phyloP scores from a whole-genome alignment of 1,140 invertebrate species.

The Pteromalus puparum region DNA sequence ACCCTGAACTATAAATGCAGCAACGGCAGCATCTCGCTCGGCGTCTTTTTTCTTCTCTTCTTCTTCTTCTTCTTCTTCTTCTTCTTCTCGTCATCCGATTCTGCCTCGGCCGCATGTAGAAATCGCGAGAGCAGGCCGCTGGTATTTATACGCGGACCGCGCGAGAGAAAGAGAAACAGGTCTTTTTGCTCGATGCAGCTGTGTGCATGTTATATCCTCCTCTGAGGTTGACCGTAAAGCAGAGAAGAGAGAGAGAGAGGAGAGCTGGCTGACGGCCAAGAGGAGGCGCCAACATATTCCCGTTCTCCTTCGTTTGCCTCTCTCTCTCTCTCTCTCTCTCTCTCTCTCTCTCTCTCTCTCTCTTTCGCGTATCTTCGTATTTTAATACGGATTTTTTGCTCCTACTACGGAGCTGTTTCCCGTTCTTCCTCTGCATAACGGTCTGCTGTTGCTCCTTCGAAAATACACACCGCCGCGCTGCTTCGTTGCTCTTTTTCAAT shows the following conservation, averaged over 20 bases:
- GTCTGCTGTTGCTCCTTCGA: conserved; percentile 46
- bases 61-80: background rate
- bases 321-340: background rate
- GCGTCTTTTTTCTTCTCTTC: background rate
- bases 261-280: conserved; percentile 25
- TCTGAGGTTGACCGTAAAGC: conserved; percentile 7
- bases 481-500: conserved; percentile 57
- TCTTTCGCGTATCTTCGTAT: background rate
- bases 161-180: conserved; percentile 20
- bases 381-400: conserved; percentile 24
- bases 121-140: background rate
- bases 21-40: background rate
- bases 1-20: conserved; percentile 57
- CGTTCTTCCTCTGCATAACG: conserved; percentile 33
- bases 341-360: conserved; percentile 12
- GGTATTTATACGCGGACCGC: conserved; percentile 2
- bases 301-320: conserved; percentile 20
- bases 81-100: too few species aligned
- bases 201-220: background rate
- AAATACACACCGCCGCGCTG: conserved; percentile 39
- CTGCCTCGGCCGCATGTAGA: background rate
- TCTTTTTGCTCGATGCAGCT: conserved; percentile 29
- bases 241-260: background rate
- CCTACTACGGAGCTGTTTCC: conserved; percentile 5
- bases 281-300: conserved; percentile 45